A percentile compares a stretch with the other conserved stretches of the same genome.
Evolutionary conservation across 1,140 invertebrate genomes (phyloP).

Genomic region (Rhizoglyphus robini): DNA sequence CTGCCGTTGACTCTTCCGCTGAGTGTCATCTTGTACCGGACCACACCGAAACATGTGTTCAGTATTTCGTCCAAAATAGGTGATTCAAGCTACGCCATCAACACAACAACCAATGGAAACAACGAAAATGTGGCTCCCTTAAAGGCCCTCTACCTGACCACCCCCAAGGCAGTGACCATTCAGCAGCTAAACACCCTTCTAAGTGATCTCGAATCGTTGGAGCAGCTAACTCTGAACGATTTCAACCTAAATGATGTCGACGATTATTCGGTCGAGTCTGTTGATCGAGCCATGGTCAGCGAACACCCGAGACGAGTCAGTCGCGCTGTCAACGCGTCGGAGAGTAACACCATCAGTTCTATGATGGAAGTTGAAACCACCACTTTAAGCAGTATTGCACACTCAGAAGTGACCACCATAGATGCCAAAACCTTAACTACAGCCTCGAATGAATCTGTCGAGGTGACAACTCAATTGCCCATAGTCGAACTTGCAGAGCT

Average conservation of each 20-base stretch:
- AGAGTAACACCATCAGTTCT: background rate
- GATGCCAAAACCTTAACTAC: background rate
- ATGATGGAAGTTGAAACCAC: background rate
- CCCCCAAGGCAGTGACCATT: background rate
- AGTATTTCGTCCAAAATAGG: background rate
- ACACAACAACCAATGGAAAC: background rate
- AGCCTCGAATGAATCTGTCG: too few relatives aligned
- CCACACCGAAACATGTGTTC: background rate
- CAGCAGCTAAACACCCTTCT: conserved; percentile 9
- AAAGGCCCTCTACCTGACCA: background rate
- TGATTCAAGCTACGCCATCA: background rate
- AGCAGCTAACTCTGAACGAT: conserved; percentile 8
- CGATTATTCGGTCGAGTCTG: background rate
- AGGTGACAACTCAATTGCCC: too few relatives aligned
- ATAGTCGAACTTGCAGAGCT: background rate
- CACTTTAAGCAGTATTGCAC: background rate
- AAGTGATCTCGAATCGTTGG: conserved; percentile 11
- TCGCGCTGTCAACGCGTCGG: background rate
- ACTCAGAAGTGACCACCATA: background rate
- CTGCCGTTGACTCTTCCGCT: conserved; percentile 6
- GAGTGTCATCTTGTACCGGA: conserved; percentile 16
- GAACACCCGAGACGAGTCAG: background rate
- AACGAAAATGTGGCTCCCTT: background rate
- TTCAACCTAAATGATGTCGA: conserved; percentile 13
- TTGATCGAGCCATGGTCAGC: background rate